Evolutionary conservation across 2,888 invertebrate species (phyloP).

Genomic region (Petrophora chlorosata): DNA sequence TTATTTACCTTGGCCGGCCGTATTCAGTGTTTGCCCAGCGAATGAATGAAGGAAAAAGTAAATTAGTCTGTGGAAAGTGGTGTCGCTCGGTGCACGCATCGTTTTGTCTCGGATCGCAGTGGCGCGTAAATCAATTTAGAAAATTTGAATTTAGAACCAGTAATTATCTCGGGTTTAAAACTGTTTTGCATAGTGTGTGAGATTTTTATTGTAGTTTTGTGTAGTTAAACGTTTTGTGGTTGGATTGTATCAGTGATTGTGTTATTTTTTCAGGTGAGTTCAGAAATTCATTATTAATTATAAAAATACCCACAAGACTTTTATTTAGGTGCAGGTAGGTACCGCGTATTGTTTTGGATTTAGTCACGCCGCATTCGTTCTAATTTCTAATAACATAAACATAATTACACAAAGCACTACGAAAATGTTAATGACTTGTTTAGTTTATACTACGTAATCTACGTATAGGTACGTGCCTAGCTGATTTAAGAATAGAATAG

Average conservation of each 20-base stretch:
- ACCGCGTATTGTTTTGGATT: conserved; percentile 2
- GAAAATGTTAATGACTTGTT: neutral
- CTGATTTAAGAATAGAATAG: too few relatives aligned
- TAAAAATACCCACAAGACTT: too few relatives aligned
- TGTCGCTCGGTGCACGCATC: conserved; percentile 46
- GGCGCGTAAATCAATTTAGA: conserved; percentile 40
- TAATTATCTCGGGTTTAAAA: neutral
- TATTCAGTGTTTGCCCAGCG: conserved; percentile 26
- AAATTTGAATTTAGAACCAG: conserved; percentile 5
- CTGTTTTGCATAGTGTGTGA: conserved; percentile 1
- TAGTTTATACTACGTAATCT: too few relatives aligned
- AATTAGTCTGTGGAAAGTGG: conserved; percentile 54
- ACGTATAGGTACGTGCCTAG: too few relatives aligned
- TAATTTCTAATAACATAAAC: neutral
- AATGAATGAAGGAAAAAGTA: conserved; percentile 36
- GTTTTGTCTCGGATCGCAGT: conserved; percentile 26
- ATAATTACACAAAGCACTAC: conserved; percentile 3
- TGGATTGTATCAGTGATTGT: conserved; percentile 12
- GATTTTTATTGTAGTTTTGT: conserved; percentile 3
- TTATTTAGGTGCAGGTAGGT: neutral
- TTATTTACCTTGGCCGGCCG: conserved; percentile 47
- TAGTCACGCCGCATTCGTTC: conserved; percentile 4
- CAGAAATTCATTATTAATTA: neutral
- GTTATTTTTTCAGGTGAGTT: conserved; percentile 9
- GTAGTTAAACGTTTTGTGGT: conserved; percentile 13